Percentiles rank a stretch among this genome's conserved stretches.
phyloP scores from a whole-genome alignment of 2,888 invertebrate species.

The Ormyrus nitidulus region DNA sequence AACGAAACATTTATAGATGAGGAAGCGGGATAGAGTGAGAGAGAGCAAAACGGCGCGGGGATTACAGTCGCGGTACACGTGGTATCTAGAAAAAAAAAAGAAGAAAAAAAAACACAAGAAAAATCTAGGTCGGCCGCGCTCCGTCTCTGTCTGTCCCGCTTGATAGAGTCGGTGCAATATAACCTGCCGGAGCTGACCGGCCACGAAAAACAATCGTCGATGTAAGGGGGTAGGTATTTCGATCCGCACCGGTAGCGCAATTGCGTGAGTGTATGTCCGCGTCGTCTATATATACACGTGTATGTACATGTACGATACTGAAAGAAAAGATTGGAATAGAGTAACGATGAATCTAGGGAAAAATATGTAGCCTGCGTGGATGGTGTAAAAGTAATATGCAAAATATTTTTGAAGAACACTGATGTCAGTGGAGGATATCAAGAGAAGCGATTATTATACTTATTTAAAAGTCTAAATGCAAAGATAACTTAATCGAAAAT shows the following conservation, averaged over 20 bases:
- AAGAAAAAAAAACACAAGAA: constrained; percentile 14
- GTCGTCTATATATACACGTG: not conserved
- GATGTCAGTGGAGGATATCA: too few relatives aligned
- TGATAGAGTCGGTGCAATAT: not conserved
- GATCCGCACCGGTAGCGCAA: not conserved
- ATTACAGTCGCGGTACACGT: too few relatives aligned
- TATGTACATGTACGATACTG: not conserved
- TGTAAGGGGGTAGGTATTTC: constrained; percentile 6
- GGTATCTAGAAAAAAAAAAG: not conserved
- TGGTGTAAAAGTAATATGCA: too few relatives aligned
- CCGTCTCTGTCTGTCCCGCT: too few relatives aligned
- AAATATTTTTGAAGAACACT: too few relatives aligned
- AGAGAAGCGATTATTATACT: too few relatives aligned
- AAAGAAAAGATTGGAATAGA: too few relatives aligned
- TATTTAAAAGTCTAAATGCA: too few relatives aligned
- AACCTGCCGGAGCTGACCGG: not conserved
- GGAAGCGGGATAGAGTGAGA: not conserved
- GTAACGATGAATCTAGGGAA: too few relatives aligned
- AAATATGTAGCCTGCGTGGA: too few relatives aligned
- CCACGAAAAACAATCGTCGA: constrained; percentile 8
- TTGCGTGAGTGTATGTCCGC: not conserved
- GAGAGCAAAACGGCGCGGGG: too few relatives aligned
- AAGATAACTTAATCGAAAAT: too few relatives aligned
- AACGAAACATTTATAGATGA: not conserved
- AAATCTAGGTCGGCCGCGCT: constrained; percentile 18